These are phyloP conservation scores for Liopterus haemorrhoidalis DNA, from an alignment of 2,888 invertebrate species.

Conservation along the genomic window DNA sequence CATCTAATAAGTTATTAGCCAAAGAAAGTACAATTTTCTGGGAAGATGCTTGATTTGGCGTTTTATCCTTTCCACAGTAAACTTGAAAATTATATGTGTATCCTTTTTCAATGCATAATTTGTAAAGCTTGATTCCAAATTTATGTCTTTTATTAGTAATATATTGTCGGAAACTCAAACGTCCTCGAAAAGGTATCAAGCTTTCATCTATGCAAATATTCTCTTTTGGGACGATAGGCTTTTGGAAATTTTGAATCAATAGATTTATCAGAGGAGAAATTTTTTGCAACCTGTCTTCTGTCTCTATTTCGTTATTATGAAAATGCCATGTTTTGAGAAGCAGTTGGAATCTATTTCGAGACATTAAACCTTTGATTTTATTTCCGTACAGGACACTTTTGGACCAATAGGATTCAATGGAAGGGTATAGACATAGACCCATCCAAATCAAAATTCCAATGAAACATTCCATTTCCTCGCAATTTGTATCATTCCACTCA, in stretches of 20 bases:
- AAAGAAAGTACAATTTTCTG: constrained; percentile 26
- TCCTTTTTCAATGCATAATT: constrained; percentile 24
- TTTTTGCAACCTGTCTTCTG: constrained; percentile 1
- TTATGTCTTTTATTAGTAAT: constrained; percentile 30
- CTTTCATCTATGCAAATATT: constrained; percentile 32
- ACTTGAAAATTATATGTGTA: constrained; percentile 5
- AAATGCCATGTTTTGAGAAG: constrained; percentile 9
- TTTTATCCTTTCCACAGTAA: constrained; percentile 1
- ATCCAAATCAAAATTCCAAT: constrained; percentile 14
- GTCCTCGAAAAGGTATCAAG: constrained; percentile 26
- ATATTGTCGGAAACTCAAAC: constrained; percentile 28
- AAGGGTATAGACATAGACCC: constrained; percentile 11
- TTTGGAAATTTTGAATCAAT: no score
- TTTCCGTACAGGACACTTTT: constrained; percentile 6
- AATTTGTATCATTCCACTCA: constrained; percentile 12
- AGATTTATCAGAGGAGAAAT: constrained; percentile 2
- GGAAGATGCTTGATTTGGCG: constrained; percentile 12
- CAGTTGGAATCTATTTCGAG: constrained; percentile 13
- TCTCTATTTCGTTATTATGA: background rate
- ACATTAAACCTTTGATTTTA: constrained; percentile 6
- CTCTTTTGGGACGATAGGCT: no score
- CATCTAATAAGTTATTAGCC: constrained; percentile 24
- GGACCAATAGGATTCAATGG: constrained; percentile 15
- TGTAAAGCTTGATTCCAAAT: constrained; percentile 28
- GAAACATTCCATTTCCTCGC: constrained; percentile 11